A percentile compares a stretch with the other conserved stretches of the same genome.
Conservation (phyloP, 2,113 vertebrate genomes). For the Xyliphius kryptos region DNA sequence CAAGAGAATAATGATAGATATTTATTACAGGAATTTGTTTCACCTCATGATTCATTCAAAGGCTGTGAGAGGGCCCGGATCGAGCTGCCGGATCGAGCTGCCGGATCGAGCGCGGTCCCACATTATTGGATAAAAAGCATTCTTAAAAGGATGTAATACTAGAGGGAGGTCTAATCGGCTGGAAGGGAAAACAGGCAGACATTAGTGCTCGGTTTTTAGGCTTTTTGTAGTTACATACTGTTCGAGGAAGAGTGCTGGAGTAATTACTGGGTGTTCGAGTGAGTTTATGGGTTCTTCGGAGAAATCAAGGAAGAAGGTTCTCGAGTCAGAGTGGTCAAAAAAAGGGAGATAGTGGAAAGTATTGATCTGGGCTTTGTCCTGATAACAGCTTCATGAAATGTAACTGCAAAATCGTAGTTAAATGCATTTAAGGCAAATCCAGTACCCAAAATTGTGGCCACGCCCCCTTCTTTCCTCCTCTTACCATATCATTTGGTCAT, state of each 20-base stretch:
- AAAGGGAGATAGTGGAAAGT: too few relatives aligned
- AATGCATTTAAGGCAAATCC: too few relatives aligned
- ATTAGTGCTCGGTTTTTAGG: conserved; percentile 59
- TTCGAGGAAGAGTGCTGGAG: conserved; percentile 13
- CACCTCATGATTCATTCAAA: conserved; percentile 58
- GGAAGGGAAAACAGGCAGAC: conserved; percentile 56
- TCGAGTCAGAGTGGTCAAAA: too few relatives aligned
- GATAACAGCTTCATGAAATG: too few relatives aligned
- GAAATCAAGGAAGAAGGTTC: too few relatives aligned
- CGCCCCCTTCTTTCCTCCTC: too few relatives aligned
- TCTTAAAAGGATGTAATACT: conserved; percentile 68
- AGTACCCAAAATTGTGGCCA: too few relatives aligned
- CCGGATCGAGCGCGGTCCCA: conserved; percentile 68
- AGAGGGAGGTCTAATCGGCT: conserved; percentile 62
- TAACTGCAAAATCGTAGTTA: too few relatives aligned
- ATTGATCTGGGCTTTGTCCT: too few relatives aligned
- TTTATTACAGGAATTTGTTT: conserved; percentile 72
- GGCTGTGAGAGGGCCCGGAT: conserved; percentile 61
- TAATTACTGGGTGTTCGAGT: too few relatives aligned
- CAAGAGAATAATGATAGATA: conserved; percentile 71
- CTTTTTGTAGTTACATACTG: conserved; percentile 15
- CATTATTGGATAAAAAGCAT: conserved; percentile 70
- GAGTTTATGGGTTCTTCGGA: too few relatives aligned
- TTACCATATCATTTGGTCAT: too few relatives aligned
- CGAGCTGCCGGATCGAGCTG: conserved; percentile 50